phyloP scores from a whole-genome alignment of 1,140 invertebrate species.

The Pogonomyrmex barbatus region DNA sequence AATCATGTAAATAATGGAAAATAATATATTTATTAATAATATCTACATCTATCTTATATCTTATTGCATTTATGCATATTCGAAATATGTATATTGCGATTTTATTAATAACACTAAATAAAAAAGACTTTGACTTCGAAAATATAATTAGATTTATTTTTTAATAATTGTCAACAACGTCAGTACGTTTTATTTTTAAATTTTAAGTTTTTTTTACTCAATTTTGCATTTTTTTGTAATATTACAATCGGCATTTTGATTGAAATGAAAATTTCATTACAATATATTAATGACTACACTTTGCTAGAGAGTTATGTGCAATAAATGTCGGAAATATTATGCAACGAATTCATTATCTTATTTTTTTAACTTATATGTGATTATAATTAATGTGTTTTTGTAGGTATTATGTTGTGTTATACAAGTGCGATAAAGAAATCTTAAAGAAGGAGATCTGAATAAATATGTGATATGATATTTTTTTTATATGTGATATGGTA shows the following conservation, averaged over 20 bases:
- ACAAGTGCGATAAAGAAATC: neutral
- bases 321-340: neutral
- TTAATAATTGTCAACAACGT: neutral
- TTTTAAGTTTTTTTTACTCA: neutral
- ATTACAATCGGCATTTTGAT: neutral
- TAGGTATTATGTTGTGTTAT: neutral
- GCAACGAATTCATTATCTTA: neutral
- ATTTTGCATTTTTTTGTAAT: neutral
- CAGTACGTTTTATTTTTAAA: neutral
- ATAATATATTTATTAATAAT: neutral
- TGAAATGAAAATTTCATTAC: neutral
- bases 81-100: neutral
- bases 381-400: conserved; percentile 6
- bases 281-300: neutral
- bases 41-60: neutral
- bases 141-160: neutral
- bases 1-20: neutral
- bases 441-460: neutral
- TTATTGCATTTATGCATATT: neutral
- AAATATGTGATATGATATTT: neutral
- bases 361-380: neutral
- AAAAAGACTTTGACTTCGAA: neutral
- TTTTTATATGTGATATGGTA: neutral
- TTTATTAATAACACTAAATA: neutral
- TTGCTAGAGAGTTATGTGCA: neutral